phyloP scores from a whole-genome alignment of 2,113 vertebrate species.

The Dicrurus megarhynchus region DNA sequence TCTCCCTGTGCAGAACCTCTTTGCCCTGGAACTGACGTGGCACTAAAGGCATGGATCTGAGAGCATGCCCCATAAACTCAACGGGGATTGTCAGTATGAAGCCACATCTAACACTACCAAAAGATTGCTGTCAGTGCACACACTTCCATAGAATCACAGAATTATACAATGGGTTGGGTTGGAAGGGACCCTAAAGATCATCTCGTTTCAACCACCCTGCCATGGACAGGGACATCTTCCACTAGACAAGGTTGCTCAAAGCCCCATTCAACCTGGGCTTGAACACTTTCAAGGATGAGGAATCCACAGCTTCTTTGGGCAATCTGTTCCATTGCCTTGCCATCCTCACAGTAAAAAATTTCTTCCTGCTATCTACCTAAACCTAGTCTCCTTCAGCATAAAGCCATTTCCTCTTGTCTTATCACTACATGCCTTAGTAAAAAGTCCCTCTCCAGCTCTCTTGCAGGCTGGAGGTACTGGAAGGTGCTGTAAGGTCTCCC shows the following conservation, averaged over 20 bases:
- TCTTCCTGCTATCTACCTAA: neutral
- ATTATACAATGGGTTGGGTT: neutral
- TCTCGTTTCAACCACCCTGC: accelerated
- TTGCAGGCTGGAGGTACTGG: neutral
- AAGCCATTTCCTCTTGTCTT: neutral
- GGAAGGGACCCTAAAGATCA: neutral
- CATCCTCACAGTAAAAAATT: neutral
- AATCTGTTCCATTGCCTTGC: neutral
- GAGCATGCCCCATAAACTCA: neutral
- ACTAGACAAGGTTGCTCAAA: neutral
- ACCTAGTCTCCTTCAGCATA: neutral
- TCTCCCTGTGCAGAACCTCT: neutral
- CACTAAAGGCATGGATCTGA: neutral
- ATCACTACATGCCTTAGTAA: neutral
- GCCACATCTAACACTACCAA: neutral
- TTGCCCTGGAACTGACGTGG: neutral
- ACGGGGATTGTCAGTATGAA: neutral
- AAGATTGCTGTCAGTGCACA: neutral
- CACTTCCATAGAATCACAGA: neutral
- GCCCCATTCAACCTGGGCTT: neutral
- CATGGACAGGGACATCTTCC: neutral
- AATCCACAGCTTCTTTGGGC: neutral
- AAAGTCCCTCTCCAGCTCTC: neutral
- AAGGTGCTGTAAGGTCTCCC: neutral
- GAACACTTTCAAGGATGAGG: neutral